phyloP scores from a whole-genome alignment of 2,797 vertebrate species.

The Liparis tanakae region DNA sequence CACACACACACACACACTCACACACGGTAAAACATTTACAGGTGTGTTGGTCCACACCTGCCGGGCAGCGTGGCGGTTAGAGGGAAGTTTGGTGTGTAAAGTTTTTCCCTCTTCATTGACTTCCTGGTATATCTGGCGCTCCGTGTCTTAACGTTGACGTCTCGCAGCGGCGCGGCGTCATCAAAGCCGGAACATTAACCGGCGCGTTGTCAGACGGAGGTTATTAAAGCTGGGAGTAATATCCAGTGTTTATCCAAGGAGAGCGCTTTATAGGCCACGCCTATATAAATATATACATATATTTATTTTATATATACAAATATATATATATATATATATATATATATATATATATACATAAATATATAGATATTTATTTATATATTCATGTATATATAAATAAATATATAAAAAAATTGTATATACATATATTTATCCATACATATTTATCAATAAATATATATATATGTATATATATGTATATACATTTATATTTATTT shows the following conservation, averaged over 20 bases:
- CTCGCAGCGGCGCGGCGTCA: too few relatives aligned
- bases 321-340: too few relatives aligned
- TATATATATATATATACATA: too few relatives aligned
- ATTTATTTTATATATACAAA: too few relatives aligned
- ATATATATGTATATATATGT: too few relatives aligned
- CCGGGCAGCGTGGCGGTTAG: neutral
- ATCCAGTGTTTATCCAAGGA: constrained; percentile 35
- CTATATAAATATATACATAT: neutral
- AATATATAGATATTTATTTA: too few relatives aligned
- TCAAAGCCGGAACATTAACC: constrained; percentile 52
- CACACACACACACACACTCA: neutral
- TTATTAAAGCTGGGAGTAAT: constrained; percentile 19
- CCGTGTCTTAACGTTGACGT: neutral
- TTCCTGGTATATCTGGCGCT: neutral
- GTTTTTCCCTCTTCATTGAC: neutral
- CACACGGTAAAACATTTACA: constrained; percentile 29
- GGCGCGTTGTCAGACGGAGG: constrained; percentile 26
- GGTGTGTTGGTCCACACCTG: constrained; percentile 34
- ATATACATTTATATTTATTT: neutral
- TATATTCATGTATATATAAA: too few relatives aligned
- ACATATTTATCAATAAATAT: too few relatives aligned
- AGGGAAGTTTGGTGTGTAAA: constrained; percentile 9
- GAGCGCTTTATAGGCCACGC: constrained; percentile 25
- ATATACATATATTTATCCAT: too few relatives aligned
- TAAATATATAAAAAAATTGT: too few relatives aligned